A percentile compares a stretch with the other conserved stretches of the same genome.
Conservation (phyloP, 2,797 vertebrate genomes). For the Ciconia nigra region DNA sequence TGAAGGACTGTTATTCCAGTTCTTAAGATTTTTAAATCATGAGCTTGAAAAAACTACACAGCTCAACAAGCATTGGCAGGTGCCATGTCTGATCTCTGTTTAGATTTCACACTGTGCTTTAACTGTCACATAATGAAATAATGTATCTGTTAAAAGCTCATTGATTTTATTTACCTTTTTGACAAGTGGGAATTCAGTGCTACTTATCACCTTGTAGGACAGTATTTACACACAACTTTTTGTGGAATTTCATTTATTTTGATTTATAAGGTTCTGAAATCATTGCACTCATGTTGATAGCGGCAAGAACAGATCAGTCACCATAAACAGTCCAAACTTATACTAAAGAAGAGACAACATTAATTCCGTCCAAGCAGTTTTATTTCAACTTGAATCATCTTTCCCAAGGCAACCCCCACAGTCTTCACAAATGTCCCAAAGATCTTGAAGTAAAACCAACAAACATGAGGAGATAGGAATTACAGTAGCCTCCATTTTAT, state of each 20-base stretch:
- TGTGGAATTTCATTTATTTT: constrained; percentile 6
- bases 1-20: not conserved
- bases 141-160: constrained; percentile 20
- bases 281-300: not conserved
- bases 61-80: not conserved
- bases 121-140: constrained; percentile 35
- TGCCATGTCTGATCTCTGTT: constrained; percentile 27
- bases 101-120: constrained; percentile 40
- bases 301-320: not conserved
- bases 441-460: not conserved
- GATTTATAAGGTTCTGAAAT: not conserved
- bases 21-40: not conserved
- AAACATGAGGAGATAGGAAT: not conserved
- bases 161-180: constrained; percentile 39
- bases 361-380: not conserved
- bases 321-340: not conserved
- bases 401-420: not conserved
- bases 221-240: not conserved
- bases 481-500: not conserved
- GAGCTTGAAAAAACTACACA: not conserved
- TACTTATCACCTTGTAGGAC: not conserved
- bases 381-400: not conserved
- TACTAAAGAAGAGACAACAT: not conserved
- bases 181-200: not conserved
- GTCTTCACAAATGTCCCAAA: not conserved